These are phyloP conservation scores for Aromia moschata DNA, from an alignment of 2,888 invertebrate genomes.

Conservation along the genomic window DNA sequence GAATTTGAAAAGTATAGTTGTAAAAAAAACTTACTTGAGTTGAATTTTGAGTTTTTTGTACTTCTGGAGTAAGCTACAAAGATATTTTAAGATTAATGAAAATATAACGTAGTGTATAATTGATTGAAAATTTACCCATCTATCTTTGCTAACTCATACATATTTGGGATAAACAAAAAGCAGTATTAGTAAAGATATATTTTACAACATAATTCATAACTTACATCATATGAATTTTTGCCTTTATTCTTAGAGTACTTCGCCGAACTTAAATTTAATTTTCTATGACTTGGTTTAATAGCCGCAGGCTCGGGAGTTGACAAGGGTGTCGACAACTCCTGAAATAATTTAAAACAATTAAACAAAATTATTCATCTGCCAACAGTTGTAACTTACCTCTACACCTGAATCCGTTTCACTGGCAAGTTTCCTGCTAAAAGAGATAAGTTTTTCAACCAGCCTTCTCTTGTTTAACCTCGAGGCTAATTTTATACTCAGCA, in stretches of 20 bases:
- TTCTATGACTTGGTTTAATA: conserved; percentile 34
- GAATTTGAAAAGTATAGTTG: too few species aligned
- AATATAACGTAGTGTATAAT: too few species aligned
- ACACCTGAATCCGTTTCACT: conserved; percentile 43
- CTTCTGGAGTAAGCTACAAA: too few species aligned
- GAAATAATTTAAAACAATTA: conserved; percentile 19
- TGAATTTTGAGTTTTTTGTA: too few species aligned
- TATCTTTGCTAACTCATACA: too few species aligned
- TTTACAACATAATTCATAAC: too few species aligned
- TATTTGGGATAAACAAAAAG: too few species aligned
- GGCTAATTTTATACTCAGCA: conserved; percentile 90
- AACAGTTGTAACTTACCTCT: conserved; percentile 31
- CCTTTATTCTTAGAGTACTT: conserved; percentile 31
- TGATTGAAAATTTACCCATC: too few species aligned
- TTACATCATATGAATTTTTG: conserved; percentile 27
- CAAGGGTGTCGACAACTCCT: conserved; percentile 30
- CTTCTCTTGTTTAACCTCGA: conserved; percentile 79
- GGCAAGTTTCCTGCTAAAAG: conserved; percentile 49
- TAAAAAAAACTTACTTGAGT: too few species aligned
- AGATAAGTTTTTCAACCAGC: conserved; percentile 78
- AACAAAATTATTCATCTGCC: neutral
- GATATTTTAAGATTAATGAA: too few species aligned
- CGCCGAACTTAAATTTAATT: conserved; percentile 32
- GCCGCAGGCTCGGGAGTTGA: conserved; percentile 24
- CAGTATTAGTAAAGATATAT: too few species aligned